Evolutionary conservation across 2,113 vertebrate genomes (phyloP).

Genomic region (Galbula dea): DNA sequence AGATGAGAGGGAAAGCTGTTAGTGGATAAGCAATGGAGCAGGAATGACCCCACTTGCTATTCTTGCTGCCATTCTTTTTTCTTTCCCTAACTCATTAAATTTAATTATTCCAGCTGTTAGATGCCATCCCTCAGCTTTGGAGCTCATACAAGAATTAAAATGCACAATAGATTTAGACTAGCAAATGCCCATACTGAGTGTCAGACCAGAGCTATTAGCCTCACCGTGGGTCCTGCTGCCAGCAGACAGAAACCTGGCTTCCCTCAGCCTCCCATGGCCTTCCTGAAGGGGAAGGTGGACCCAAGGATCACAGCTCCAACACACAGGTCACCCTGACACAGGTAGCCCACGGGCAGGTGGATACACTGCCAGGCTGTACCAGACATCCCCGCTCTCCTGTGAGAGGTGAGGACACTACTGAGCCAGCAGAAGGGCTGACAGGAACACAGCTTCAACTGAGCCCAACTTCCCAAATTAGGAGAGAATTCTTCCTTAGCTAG

Average conservation of each 20-base stretch:
- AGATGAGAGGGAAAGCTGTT: neutral
- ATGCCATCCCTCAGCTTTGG: neutral
- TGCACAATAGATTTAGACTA: neutral
- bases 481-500: neutral
- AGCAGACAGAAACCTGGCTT: neutral
- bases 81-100: neutral
- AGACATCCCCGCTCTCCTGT: neutral
- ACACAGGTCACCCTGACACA: neutral
- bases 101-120: neutral
- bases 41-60: neutral
- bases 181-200: neutral
- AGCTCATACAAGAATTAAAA: neutral
- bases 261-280: neutral
- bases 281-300: neutral
- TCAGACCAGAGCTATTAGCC: neutral
- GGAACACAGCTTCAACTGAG: neutral
- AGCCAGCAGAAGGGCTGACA: neutral
- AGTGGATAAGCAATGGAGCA: neutral
- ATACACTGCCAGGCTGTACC: neutral
- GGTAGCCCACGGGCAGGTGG: fast-evolving
- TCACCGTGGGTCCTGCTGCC: neutral
- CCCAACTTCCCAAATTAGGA: neutral
- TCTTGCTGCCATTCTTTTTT: neutral
- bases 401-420: fast-evolving
- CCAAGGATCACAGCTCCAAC: neutral